Base-by-base conservation (phyloP, 53 echinoderm and acorn worm species). In the Echinarachnius parma region DNA sequence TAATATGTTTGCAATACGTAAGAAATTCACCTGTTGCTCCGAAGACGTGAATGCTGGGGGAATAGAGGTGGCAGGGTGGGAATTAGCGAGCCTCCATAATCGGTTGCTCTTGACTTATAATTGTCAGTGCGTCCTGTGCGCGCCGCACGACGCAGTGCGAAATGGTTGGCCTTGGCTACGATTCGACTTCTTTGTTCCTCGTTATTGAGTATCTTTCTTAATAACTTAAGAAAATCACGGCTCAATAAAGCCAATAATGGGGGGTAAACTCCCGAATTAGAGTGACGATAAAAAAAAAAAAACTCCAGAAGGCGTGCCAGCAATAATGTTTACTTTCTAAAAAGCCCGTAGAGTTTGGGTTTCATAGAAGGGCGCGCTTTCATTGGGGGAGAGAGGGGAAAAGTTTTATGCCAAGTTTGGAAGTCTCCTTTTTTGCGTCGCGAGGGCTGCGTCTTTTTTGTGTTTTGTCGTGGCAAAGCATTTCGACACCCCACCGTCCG, bases 401-500 rank as follows among this genome's bases (percentile, higher is more conserved):
- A 29, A 26, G 23, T 68, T 29, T 52, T 44, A 57, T 72, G 55
- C 74, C 55, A 39, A 56, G 53, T 34, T 72, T 72, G 55, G n/a
- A n/a, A 39, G 74, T 72, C 22, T 55, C 25, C 74, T 56, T 56
- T 72, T 72, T 55, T 72, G 55, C 39, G 44, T n/a, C n/a, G n/a
- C 36, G 42, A 72, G 57, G 46, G 74, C 74, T 36, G 55, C 74
- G 74, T 72, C 55, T 56, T 72, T 22, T 34, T n/a, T n/a, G 57
- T 72, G 74, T 54, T 55, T 57, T 57, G 74, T 35, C 36, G 74
- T 55, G 74, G 57, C 57, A 14, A 22, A 57, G 36, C 74, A 54
- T 42, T 26, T 83, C 83, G 83, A 83, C 83, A 83, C 83, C 83
- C 83, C 29, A 67, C 83, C 77, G 83, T 83, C 77, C 77, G 77